Percentiles rank a stretch among this genome's conserved stretches.
Evolutionary conservation across 2,113 vertebrate genomes (phyloP).

Genomic region (Mobula birostris): DNA sequence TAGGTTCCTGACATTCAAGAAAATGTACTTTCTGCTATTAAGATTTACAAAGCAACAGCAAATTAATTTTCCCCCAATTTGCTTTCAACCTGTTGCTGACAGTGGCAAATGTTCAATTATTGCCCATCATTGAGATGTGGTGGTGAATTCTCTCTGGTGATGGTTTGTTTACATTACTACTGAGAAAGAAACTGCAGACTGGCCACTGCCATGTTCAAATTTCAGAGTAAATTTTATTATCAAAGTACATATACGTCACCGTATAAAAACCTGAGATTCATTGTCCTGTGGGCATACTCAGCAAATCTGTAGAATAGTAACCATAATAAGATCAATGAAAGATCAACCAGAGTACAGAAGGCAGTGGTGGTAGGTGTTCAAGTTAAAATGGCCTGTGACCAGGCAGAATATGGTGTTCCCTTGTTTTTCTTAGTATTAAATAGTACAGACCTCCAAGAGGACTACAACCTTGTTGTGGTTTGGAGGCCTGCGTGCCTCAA

Average conservation of each 20-base stretch:
- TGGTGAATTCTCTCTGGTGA: neutral
- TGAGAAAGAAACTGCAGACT: neutral
- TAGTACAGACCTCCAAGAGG: neutral
- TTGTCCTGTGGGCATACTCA: too few relatives aligned
- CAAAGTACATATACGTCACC: too few relatives aligned
- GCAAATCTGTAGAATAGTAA: too few relatives aligned
- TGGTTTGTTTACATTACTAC: too few relatives aligned
- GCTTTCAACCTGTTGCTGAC: too few relatives aligned
- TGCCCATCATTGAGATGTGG: neutral
- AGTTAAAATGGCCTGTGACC: neutral
- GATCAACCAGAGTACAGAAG: neutral
- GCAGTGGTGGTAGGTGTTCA: neutral
- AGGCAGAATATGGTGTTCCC: neutral
- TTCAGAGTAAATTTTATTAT: too few relatives aligned
- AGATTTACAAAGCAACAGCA: neutral
- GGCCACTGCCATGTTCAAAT: neutral
- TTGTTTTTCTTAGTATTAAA: neutral
- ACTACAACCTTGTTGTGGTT: too few relatives aligned
- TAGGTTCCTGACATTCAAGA: constrained; percentile 53
- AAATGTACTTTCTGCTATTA: neutral
- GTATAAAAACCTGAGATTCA: too few relatives aligned
- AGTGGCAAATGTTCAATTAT: neutral
- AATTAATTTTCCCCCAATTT: neutral
- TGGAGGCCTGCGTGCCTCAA: too few relatives aligned
- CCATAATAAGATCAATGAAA: too few relatives aligned